Base-by-base conservation (phyloP, 2,888 invertebrate genomes). In the Mythimna vitellina region DNA sequence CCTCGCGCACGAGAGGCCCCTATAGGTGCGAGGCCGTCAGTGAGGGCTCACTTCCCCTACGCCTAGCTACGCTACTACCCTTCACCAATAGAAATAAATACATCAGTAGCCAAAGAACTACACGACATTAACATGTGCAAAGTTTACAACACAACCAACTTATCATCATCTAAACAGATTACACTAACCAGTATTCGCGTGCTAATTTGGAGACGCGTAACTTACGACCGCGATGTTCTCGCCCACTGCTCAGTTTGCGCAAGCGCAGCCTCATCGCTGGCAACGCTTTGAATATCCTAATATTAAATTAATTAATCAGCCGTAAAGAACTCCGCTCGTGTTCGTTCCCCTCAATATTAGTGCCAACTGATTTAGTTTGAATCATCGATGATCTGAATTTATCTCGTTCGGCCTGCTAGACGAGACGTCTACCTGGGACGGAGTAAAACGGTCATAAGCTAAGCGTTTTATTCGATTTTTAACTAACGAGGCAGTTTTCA, bases 221-320 rank as follows among this genome's bases (percentile, higher is more conserved):
- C 72, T 80, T 81, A 73, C 64, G 60, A 69, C 64, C 58, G 32
- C 68, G 57, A 69, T 73, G 53, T 66, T 12, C 38, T 63, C 80
- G 65, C 82, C 88, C 78, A 84, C 80, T 35, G 51, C 58, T 20
- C 38, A 42, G 65, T 69, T 84, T 86, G 81, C 76, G 80, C 73
- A 85, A 84, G 71, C 72, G 78, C 72, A 84, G 71, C 61, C 51
- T 46, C 65, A 58, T 22, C 35, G n/a, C 46, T 84, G 80, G 82
- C 82, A 83, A 69, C 74, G 60, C 68, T 69, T 58, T 51, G 35
- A 73, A 73, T 75, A 74, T 84, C 67, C 46, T 46, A 46, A 75
- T 56, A 64, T 66, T 69, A 54, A 72, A 65, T 72, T 60, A 71
- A 85, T 77, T 82, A 82, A 76, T 73, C 70, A 70, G 58, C 56